A percentile compares a stretch with the other conserved stretches of the same genome.
Evolutionary conservation across 2,113 vertebrate species (phyloP).

Genomic region (Monarcha castaneiventris): DNA sequence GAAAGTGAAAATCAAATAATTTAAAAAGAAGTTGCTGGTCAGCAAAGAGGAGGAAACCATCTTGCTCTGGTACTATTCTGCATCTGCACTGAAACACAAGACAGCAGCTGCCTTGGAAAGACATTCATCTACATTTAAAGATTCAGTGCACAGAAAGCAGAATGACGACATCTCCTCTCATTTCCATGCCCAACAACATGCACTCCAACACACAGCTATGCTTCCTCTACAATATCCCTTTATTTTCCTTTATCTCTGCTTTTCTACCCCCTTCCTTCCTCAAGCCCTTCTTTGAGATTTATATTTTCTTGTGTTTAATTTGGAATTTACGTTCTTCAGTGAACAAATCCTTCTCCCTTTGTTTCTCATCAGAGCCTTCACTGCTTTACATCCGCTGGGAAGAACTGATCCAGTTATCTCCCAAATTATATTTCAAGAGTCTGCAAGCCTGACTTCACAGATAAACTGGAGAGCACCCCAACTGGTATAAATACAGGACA

Average conservation of each 20-base stretch:
- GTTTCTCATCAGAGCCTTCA: background rate
- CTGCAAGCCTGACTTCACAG: constrained; percentile 5
- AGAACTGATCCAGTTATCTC: constrained; percentile 42
- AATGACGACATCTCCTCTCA: constrained; percentile 7
- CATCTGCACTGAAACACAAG: background rate
- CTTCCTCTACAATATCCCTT: background rate
- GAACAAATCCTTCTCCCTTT: constrained; percentile 17
- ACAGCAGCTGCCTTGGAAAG: background rate
- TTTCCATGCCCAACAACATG: background rate
- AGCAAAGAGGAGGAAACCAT: background rate
- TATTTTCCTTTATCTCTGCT: constrained; percentile 19
- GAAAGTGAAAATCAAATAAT: background rate
- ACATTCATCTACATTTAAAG: background rate
- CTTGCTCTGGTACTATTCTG: background rate
- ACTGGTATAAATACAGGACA: background rate
- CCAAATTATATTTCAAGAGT: constrained; percentile 11
- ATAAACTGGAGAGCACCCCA: constrained; percentile 5
- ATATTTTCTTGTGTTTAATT: constrained; percentile 11
- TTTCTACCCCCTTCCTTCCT: background rate
- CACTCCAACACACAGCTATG: background rate
- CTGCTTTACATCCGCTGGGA: background rate
- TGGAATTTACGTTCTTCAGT: background rate
- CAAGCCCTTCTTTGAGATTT: background rate
- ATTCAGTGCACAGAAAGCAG: background rate
- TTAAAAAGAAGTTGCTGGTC: background rate